Evolutionary conservation across 30 jellyfish, hydroid and myxozoan species (phyloP), one percentile per base, ranked within the genome.

Genomic region (Hydra vulgaris): DNA sequence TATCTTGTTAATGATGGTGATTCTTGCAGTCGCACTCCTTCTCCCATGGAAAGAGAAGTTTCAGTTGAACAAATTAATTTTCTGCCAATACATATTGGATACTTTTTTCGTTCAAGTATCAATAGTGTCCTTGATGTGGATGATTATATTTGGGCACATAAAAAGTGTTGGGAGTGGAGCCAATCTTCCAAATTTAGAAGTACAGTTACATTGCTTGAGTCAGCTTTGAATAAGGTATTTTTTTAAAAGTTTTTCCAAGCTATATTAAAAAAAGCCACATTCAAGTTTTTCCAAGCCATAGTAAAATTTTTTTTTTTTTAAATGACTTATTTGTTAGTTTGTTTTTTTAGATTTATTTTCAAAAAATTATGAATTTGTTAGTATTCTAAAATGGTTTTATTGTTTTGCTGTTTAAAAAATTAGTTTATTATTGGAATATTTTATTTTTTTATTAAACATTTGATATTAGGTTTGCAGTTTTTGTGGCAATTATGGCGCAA

Each of bases 401-500:
- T 56, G 71, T 15, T 56, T n/a, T 15, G 17, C 17, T 56, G 17
- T 56, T 56, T 56, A 15, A 15, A n/a, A 56, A 15, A 56, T 15
- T 15, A 56, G 71, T 17, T 56, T 56, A 15, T n/a, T 56, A 56
- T 17, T 56, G 71, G 17, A 15, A 15, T 17, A 56, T 15, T 15
- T 56, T 56, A 56, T 56, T n/a, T 56, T 56, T 56, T 56, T n/a
- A n/a, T n/a, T n/a, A n/a, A n/a, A n/a, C n/a, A n/a, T 56, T 56
- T 56, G 71, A 26, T 75, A 55, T 21, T 74, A 90, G 97, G 26
- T 74, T 20, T 90, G 97, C 27, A 54, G 56, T 5, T 90, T 81
- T 71, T 90, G 99, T 74, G 88, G 90, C 12, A 78, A 78, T n/a
- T 87, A 67, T 81, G 99, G 99, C 21, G 99, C 99, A 0, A 87